phyloP scores from a whole-genome alignment of 2,113 vertebrate species.

The Tragelaphus scriptus region DNA sequence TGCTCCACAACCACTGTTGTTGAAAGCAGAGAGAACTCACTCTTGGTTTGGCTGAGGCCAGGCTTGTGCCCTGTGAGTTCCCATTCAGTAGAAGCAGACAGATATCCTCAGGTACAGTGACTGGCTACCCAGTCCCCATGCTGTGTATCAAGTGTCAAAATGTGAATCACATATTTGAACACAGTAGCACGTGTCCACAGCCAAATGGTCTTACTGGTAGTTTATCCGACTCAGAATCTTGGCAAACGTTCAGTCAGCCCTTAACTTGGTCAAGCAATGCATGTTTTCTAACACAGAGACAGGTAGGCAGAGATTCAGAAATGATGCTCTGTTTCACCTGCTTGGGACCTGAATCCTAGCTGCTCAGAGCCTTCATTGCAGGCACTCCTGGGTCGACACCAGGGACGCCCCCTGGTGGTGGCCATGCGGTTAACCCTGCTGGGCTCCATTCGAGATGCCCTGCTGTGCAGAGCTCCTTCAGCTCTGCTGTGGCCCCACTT shows the following conservation, averaged over 20 bases:
- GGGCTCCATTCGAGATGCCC: too few species aligned
- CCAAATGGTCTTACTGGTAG: background rate
- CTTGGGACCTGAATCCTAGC: background rate
- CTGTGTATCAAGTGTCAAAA: background rate
- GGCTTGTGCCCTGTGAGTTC: background rate
- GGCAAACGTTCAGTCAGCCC: background rate
- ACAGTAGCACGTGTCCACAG: background rate
- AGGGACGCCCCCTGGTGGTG: background rate
- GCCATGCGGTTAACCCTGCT: background rate
- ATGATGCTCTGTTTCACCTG: background rate
- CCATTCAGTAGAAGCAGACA: background rate
- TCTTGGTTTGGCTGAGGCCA: background rate
- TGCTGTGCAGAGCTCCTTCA: background rate
- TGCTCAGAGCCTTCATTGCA: background rate
- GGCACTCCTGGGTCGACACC: background rate
- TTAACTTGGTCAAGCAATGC: background rate
- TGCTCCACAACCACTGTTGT: rapidly evolving
- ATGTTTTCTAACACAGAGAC: background rate
- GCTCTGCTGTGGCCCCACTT: background rate
- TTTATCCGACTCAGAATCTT: background rate
- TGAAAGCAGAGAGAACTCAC: background rate
- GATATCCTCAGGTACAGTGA: background rate
- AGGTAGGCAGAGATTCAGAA: background rate
- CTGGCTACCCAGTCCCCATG: too few species aligned
- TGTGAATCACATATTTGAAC: background rate